Conservation (phyloP, 2,113 vertebrate genomes). For the Syngnathus typhle region DNA sequence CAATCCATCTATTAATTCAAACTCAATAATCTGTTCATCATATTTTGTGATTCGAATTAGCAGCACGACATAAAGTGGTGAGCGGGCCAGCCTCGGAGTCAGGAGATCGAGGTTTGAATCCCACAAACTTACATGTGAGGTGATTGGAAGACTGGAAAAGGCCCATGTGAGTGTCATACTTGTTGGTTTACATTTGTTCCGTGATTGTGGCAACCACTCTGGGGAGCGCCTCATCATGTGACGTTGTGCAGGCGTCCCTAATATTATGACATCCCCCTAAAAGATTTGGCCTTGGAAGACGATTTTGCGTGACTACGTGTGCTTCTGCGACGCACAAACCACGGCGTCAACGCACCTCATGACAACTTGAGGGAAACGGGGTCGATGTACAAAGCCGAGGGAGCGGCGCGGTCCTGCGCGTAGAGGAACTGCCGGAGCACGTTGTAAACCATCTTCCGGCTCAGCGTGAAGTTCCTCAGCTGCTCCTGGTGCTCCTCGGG, state of each 20-base stretch:
- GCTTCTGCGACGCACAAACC: neutral
- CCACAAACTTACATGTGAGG: neutral
- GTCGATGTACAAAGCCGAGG: constrained; percentile 31
- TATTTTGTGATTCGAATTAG: neutral
- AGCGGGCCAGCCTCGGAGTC: neutral
- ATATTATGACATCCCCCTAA: neutral
- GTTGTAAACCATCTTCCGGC: constrained; percentile 60
- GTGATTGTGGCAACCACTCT: neutral
- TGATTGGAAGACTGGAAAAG: neutral
- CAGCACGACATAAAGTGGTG: neutral
- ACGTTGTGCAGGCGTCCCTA: neutral
- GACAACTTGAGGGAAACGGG: constrained; percentile 46
- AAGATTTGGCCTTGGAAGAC: neutral
- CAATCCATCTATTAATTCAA: too few species aligned
- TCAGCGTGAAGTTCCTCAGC: constrained; percentile 59
- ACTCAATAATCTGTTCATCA: neutral
- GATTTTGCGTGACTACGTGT: neutral
- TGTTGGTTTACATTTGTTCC: too few species aligned
- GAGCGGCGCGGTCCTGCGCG: constrained; percentile 42
- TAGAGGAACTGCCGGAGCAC: constrained; percentile 66
- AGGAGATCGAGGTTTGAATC: neutral
- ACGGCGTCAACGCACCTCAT: neutral
- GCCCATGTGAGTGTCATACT: neutral
- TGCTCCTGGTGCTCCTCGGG: constrained; percentile 45
- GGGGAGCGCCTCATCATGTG: neutral